These are phyloP conservation scores for Sus cebifrons DNA, from an alignment of 2,797 vertebrate species.

Conservation along the genomic window DNA sequence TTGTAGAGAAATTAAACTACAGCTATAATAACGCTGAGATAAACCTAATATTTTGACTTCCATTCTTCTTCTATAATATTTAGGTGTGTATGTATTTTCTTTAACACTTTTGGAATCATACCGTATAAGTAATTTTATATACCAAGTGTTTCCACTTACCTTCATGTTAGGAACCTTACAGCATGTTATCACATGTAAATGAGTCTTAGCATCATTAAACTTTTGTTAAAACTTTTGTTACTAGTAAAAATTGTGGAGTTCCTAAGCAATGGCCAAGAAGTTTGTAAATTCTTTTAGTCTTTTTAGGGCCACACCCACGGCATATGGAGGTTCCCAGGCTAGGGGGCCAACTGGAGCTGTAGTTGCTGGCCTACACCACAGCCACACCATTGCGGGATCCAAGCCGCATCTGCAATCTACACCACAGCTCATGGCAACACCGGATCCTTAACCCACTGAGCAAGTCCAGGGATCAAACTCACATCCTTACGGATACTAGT, in stretches of 20 bases:
- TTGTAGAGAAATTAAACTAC: background rate
- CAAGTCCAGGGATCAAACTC: no score
- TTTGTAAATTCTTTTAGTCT: conserved; percentile 2
- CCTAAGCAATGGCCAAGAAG: background rate
- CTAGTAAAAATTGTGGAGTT: background rate
- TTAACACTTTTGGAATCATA: background rate
- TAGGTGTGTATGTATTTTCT: background rate
- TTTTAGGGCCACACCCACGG: no score
- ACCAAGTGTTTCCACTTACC: background rate
- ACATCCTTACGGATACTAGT: no score
- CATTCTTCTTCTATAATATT: conserved; percentile 16
- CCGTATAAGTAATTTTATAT: background rate
- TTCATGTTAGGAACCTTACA: background rate
- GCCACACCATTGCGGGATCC: no score
- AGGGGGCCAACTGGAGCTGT: no score
- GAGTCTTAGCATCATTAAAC: background rate
- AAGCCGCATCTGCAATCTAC: no score
- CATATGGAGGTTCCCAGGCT: no score
- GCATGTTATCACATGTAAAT: background rate
- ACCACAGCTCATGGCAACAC: no score
- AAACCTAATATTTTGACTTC: background rate
- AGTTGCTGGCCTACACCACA: no score
- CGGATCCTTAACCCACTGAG: no score
- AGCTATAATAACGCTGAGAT: background rate
- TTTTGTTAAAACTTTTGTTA: background rate